phyloP scores from a whole-genome alignment of 2,113 vertebrate genomes.

The Dicerorhinus sumatrensis region DNA sequence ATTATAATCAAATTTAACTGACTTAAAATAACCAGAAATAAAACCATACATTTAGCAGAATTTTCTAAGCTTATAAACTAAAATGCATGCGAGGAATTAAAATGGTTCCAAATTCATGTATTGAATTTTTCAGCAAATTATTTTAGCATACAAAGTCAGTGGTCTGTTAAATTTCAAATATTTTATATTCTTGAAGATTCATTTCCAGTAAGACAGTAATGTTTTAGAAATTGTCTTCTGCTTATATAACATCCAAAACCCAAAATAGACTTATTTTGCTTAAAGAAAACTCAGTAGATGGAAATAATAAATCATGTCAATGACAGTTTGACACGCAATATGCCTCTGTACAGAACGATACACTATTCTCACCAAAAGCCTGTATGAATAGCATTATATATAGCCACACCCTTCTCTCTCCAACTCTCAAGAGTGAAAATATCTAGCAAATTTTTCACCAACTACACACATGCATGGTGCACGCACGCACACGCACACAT shows the following conservation, averaged over 20 bases:
- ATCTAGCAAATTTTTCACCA: background rate
- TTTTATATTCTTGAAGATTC: constrained; percentile 33
- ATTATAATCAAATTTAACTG: constrained; percentile 78
- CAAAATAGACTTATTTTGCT: background rate
- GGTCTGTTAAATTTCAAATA: constrained; percentile 36
- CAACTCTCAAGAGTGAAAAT: background rate
- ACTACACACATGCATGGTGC: rapidly evolving
- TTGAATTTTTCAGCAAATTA: constrained; percentile 1
- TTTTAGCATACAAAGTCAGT: background rate
- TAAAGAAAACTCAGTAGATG: background rate
- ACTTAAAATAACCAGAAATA: constrained; percentile 74
- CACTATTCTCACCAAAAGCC: background rate
- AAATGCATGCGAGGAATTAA: background rate
- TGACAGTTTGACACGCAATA: background rate
- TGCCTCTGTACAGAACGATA: background rate
- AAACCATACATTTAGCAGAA: constrained; percentile 57
- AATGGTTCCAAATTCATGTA: background rate
- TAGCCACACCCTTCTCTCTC: background rate
- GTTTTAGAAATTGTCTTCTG: constrained; percentile 21
- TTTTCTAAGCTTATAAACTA: constrained; percentile 59
- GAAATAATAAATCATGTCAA: background rate
- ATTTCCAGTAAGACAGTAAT: background rate
- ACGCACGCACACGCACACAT: rapidly evolving
- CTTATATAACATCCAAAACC: background rate
- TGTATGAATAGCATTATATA: background rate